These are phyloP conservation scores for Cydia amplana DNA, from an alignment of 1,140 invertebrate genomes.

Conservation along the genomic window DNA sequence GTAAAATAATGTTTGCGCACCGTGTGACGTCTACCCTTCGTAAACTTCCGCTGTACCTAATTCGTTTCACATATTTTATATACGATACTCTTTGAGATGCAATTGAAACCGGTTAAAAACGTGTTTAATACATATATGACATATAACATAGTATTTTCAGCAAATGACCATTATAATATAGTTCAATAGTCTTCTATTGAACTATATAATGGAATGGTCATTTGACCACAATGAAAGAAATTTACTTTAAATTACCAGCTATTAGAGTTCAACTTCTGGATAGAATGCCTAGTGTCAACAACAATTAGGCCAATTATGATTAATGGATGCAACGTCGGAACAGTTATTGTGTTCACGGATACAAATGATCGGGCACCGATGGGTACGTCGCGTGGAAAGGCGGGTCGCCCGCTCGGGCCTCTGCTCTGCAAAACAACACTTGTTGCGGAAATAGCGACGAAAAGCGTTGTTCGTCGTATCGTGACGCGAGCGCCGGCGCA, in stretches of 20 bases:
- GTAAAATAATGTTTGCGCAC: conserved; percentile 10
- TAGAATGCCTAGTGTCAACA: neutral
- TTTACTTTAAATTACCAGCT: neutral
- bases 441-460: conserved; percentile 74
- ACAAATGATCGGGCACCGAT: conserved; percentile 34
- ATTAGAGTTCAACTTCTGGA: neutral
- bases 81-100: neutral
- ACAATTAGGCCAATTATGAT: conserved; percentile 22
- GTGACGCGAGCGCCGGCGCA: conserved; percentile 52
- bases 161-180: neutral
- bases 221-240: neutral
- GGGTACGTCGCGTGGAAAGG: conserved; percentile 32
- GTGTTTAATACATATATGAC: too few relatives aligned
- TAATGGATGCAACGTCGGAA: conserved; percentile 11
- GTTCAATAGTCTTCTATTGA: neutral
- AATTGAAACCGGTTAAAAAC: conserved; percentile 4
- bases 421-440: conserved; percentile 74
- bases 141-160: neutral
- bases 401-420: conserved; percentile 63
- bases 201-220: too few relatives aligned
- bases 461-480: conserved; percentile 61
- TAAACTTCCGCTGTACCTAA: conserved; percentile 4
- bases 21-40: conserved; percentile 21
- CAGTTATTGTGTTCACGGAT: conserved; percentile 8
- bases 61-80: conserved; percentile 2